Base-by-base conservation (phyloP, 2,797 vertebrate genomes). In the Hippocampus kuda region DNA sequence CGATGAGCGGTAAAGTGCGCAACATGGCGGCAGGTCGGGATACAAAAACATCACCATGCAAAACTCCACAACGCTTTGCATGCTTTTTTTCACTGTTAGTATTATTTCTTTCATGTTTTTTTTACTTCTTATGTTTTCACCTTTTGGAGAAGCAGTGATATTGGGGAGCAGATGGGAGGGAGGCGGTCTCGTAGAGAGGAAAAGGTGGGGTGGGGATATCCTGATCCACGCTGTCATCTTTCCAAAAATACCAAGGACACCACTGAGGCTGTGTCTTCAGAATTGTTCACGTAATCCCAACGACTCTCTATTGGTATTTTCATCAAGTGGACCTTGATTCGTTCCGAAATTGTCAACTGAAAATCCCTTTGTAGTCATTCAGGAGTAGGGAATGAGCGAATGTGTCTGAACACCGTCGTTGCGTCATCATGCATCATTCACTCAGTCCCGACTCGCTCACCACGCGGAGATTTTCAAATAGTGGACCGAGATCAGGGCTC, bases 1-100 rank as follows among this genome's bases (percentile, higher is more conserved):
- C 53, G 16, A 76, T 78, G 79, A 70, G 72, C 22, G 68, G 75
- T 88, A 88, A 89, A 89, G 88, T 88, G 87, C 86, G 79, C 76
- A 30, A 82, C 70, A 75, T 78, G 84, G 83, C 75, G 83, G 81
- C 63, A 56, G 77, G 64, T 76, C 38, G 76, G 72, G 78, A 68
- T 72, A 84, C 83, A 81, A 79, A 87, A 88, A 84, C 85, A 85
- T 84, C 85, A 81, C 87, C 91, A 91, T 91, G 90, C 90, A 91
- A 90, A 56, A 91, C 88, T 86, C 83, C 85, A 90, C 89, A 79
- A 88, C 77, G 85, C 81, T 84, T 83, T 89, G 88, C 90, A 91
- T 91, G 91, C 91, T 88, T 88, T 86, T 75, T 70, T 72, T 73
- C 63, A 70, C 67, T 66, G 68, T 71, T 70, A 56, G 67, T 65